A percentile compares a stretch with the other conserved stretches of the same genome.
These are phyloP conservation scores for Lateolabrax maculatus DNA, from an alignment of 2,797 vertebrate species.

Conservation along the genomic window DNA sequence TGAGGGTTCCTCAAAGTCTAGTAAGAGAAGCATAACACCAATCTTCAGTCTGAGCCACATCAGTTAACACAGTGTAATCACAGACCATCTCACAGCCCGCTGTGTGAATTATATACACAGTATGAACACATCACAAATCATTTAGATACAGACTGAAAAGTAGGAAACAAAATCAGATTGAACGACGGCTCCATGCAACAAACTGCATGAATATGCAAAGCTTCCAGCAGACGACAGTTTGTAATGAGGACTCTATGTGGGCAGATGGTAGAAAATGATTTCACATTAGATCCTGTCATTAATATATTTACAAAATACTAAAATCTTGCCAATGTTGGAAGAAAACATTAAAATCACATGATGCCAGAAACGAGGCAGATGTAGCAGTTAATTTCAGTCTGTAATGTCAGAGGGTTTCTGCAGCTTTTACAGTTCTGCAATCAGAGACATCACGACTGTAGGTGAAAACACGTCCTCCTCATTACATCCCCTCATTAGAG, in stretches of 20 bases:
- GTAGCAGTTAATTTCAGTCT: background rate
- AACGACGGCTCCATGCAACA: too few species aligned
- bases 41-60: too few species aligned
- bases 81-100: conserved; percentile 10
- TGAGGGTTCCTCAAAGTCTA: too few species aligned
- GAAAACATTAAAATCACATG: background rate
- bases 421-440: background rate
- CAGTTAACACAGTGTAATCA: conserved; percentile 2
- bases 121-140: background rate
- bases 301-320: background rate
- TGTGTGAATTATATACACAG: conserved; percentile 17
- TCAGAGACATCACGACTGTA: conserved; percentile 5
- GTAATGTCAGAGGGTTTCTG: background rate
- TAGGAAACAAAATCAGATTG: background rate
- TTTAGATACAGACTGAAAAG: background rate
- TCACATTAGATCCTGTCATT: too few species aligned
- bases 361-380: background rate
- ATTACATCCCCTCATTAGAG: too few species aligned
- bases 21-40: too few species aligned
- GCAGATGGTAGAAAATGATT: too few species aligned
- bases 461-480: background rate
- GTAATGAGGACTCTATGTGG: too few species aligned
- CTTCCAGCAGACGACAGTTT: too few species aligned
- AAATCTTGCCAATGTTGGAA: background rate
- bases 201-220: too few species aligned